phyloP scores from a whole-genome alignment of 2,888 invertebrate genomes.

The Harpalus rubripes region DNA sequence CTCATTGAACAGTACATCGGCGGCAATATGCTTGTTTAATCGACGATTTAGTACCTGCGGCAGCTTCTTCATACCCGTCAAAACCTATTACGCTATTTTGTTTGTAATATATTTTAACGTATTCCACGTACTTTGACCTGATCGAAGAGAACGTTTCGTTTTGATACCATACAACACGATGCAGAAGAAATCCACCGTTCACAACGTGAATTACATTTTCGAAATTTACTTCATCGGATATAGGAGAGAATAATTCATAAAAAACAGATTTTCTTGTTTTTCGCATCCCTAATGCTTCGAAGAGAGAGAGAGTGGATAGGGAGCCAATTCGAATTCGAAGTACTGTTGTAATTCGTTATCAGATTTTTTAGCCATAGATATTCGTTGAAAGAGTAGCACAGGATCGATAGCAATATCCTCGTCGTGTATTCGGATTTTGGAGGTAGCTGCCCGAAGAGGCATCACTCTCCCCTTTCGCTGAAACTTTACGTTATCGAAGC shows the following conservation, averaged over 20 bases:
- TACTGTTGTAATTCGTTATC: too few species aligned
- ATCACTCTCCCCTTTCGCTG: too few species aligned
- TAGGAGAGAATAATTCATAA: conserved; percentile 68
- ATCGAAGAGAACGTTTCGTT: conserved; percentile 69
- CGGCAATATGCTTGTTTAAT: too few species aligned
- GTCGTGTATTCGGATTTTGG: too few species aligned
- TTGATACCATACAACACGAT: conserved; percentile 70
- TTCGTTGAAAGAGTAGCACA: too few species aligned
- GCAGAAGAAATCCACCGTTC: conserved; percentile 71
- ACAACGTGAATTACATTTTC: conserved; percentile 69
- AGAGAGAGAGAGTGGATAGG: conserved; percentile 52
- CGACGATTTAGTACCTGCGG: conserved; percentile 70
- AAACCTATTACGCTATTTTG: conserved; percentile 69
- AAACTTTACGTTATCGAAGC: too few species aligned
- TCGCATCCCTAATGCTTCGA: conserved; percentile 60
- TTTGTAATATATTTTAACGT: conserved; percentile 69
- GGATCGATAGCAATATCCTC: too few species aligned
- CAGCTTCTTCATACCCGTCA: conserved; percentile 70
- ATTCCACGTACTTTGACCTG: conserved; percentile 69
- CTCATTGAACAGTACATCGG: conserved; percentile 69
- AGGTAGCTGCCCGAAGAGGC: too few species aligned
- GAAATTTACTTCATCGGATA: neutral
- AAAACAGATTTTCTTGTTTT: conserved; percentile 68
- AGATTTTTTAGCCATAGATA: too few species aligned
- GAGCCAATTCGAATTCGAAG: conserved; percentile 68